These are phyloP conservation scores for Osmoderma eremita DNA, from an alignment of 2,888 invertebrate genomes.

Conservation along the genomic window DNA sequence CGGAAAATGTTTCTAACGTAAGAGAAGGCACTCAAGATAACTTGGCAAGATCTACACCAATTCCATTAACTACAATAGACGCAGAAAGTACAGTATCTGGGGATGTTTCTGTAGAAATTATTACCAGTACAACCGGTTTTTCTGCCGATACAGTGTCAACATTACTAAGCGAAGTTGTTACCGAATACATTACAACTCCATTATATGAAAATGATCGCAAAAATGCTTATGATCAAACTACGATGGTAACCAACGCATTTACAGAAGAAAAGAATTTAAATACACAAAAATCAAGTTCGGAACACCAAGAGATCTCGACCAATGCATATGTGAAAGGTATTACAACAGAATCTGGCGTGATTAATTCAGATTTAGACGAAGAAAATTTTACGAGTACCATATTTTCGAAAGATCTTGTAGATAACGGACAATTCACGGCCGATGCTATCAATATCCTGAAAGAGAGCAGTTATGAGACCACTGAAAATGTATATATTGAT, in stretches of 20 bases:
- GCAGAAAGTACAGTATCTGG: neutral
- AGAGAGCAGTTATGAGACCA: constrained; percentile 13
- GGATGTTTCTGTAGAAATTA: neutral
- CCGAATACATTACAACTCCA: no score
- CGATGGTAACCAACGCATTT: no score
- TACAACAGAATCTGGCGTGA: neutral
- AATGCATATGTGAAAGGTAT: neutral
- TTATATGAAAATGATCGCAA: no score
- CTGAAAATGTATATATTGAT: constrained; percentile 1
- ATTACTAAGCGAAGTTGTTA: no score
- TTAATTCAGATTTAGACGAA: neutral
- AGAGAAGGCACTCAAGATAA: neutral
- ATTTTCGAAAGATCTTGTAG: constrained; percentile 20
- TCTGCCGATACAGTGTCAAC: no score
- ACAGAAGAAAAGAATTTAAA: neutral
- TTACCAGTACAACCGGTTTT: no score
- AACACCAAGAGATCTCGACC: neutral
- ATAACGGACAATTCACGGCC: constrained; percentile 31
- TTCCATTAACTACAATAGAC: neutral
- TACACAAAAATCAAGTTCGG: neutral
- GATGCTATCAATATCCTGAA: constrained; percentile 30
- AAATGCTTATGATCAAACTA: no score
- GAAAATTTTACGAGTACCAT: constrained; percentile 21
- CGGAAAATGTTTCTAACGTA: neutral
- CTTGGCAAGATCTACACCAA: neutral